Evolutionary conservation across 2,797 vertebrate genomes (phyloP).

Genomic region (Squalus acanthias): DNA sequence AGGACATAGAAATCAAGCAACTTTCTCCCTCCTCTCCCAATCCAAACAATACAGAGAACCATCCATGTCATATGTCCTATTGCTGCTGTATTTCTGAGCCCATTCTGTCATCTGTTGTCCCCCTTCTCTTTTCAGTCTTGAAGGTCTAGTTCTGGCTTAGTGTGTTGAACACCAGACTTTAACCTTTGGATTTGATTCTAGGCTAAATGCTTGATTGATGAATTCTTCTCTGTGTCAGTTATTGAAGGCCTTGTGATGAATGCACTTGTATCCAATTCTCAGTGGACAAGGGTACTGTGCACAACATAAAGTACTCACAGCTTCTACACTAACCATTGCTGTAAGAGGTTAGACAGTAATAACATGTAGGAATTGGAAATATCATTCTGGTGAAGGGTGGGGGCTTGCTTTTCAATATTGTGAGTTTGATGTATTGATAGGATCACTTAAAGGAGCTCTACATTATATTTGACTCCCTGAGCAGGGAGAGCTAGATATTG

Average conservation of each 20-base stretch:
- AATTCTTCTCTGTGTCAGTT: background rate
- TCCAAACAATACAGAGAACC: background rate
- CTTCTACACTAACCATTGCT: background rate
- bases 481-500: background rate
- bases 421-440: background rate
- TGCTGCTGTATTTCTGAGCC: background rate
- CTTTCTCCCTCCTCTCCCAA: background rate
- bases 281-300: background rate
- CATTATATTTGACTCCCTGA: background rate
- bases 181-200: background rate
- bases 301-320: background rate
- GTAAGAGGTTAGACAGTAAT: background rate
- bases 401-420: background rate
- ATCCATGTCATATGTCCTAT: background rate
- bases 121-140: background rate
- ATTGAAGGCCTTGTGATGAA: background rate
- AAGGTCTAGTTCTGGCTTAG: background rate
- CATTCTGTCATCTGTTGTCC: background rate
- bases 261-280: background rate
- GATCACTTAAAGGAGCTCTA: background rate
- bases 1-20: background rate
- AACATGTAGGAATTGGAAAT: background rate
- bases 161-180: background rate
- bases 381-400: background rate
- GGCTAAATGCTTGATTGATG: background rate